Conservation (phyloP, 2,113 vertebrate species). For the Zosterops hypoxanthus region DNA sequence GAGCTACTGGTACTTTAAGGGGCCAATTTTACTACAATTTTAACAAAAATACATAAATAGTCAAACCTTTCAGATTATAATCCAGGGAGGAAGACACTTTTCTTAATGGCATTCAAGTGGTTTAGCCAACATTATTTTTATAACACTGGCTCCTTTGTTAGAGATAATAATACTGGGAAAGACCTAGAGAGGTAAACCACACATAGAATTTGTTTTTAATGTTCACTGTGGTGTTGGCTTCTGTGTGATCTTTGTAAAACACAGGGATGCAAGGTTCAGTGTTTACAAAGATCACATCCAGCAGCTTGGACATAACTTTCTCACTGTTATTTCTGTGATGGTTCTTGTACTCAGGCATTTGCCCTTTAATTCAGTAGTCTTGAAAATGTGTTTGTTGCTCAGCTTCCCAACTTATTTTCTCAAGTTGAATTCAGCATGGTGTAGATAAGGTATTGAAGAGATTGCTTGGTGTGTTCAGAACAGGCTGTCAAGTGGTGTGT, state of each 20-base stretch:
- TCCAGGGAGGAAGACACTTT: constrained; percentile 10
- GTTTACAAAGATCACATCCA: constrained; percentile 16
- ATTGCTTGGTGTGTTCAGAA: background rate
- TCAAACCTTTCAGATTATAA: constrained; percentile 32
- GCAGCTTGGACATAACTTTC: background rate
- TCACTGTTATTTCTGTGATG: background rate
- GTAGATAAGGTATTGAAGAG: background rate
- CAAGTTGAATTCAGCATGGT: background rate
- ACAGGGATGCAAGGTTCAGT: constrained; percentile 1
- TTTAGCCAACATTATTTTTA: background rate
- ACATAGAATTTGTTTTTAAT: constrained; percentile 42
- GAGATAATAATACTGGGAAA: constrained; percentile 13
- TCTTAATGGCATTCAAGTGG: constrained; percentile 7
- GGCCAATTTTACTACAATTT: constrained; percentile 15
- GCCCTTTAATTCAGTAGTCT: background rate
- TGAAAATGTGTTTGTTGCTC: background rate
- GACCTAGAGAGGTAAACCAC: constrained; percentile 41
- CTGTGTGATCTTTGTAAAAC: constrained; percentile 39
- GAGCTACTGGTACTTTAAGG: background rate
- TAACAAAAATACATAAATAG: constrained; percentile 1
- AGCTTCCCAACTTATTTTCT: background rate
- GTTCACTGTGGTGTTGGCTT: constrained; percentile 24
- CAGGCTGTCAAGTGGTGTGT: background rate
- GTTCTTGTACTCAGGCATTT: background rate
- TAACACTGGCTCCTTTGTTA: constrained; percentile 51